Evolutionary conservation across 1,140 invertebrate genomes (phyloP).

Genomic region (Ruditapes philippinarum): DNA sequence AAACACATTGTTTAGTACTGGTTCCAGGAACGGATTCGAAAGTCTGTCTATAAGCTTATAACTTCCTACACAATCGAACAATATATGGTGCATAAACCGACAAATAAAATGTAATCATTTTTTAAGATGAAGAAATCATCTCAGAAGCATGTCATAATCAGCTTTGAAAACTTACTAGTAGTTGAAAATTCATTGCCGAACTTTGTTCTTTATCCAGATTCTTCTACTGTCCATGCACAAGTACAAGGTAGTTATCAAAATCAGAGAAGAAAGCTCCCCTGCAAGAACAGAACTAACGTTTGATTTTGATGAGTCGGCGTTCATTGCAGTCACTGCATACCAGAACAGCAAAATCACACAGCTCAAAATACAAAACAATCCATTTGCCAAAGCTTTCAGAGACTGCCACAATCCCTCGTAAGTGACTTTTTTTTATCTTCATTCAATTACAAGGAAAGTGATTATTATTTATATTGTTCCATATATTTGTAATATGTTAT

Average conservation of each 20-base stretch:
- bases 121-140: too few species aligned
- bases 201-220: constrained; percentile 69
- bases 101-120: too few species aligned
- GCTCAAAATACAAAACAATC: constrained; percentile 96
- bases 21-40: too few species aligned
- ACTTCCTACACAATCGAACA: too few species aligned
- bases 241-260: constrained; percentile 67
- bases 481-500: not conserved
- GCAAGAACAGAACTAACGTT: constrained; percentile 33
- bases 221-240: constrained; percentile 75
- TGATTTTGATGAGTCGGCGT: constrained; percentile 73
- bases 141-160: too few species aligned
- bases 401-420: constrained; percentile 87
- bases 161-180: too few species aligned
- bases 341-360: constrained; percentile 75
- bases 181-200: too few species aligned
- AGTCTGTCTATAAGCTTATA: too few species aligned
- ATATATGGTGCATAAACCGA: too few species aligned
- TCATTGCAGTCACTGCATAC: constrained; percentile 80
- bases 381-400: constrained; percentile 99
- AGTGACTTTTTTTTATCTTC: not conserved
- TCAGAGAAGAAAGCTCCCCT: constrained; percentile 33
- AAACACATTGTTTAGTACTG: too few species aligned
- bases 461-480: not conserved
- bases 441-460: not conserved